Evolutionary conservation across 2,797 vertebrate species (phyloP).

Genomic region (Vireo griseus): DNA sequence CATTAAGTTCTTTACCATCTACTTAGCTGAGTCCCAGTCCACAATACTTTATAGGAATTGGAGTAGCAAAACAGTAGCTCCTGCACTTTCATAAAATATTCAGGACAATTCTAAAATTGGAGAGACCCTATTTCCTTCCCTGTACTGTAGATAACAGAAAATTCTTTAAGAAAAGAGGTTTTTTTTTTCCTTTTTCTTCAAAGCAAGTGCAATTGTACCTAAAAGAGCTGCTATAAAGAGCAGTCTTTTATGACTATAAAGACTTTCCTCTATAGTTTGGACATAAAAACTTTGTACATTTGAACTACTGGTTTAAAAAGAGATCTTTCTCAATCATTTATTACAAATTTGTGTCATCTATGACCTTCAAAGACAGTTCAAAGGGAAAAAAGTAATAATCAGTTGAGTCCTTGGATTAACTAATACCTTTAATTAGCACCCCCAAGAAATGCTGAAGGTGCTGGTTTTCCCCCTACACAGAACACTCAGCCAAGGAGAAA

Average conservation of each 20-base stretch:
- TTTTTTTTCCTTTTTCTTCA: neutral
- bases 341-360: neutral
- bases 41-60: neutral
- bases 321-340: neutral
- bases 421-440: neutral
- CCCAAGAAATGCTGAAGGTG: neutral
- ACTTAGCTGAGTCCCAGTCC: neutral
- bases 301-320: neutral
- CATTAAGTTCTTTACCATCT: neutral
- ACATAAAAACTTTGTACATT: no score
- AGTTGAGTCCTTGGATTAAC: neutral
- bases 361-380: neutral
- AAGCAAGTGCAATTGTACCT: neutral
- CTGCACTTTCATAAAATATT: neutral
- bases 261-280: neutral
- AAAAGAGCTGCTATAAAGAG: neutral
- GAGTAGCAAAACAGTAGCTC: neutral
- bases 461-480: neutral
- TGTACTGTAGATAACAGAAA: neutral
- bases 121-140: neutral
- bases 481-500: neutral
- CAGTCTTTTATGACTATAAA: neutral
- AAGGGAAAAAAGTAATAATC: neutral
- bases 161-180: neutral
- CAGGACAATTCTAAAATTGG: neutral